Percentiles rank a stretch among this genome's conserved stretches.
Evolutionary conservation across 2,797 vertebrate species (phyloP).

Genomic region (Cottoperca gobio): DNA sequence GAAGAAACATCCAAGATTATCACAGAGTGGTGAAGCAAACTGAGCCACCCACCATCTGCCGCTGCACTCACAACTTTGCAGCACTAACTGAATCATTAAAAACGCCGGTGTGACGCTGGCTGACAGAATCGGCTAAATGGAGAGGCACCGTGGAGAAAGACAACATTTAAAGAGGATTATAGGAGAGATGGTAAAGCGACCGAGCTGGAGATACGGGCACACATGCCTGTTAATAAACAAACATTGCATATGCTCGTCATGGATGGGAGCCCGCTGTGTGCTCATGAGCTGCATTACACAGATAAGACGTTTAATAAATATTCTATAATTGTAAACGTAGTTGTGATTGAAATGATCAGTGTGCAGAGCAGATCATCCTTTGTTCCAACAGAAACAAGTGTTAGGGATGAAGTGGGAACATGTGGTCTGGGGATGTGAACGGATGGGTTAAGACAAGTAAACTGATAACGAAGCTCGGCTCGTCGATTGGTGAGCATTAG

Average conservation of each 20-base stretch:
- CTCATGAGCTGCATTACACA: slow-evolving; percentile 52
- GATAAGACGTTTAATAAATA: slow-evolving; percentile 61
- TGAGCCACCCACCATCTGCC: slow-evolving; percentile 63
- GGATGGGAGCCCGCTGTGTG: slow-evolving; percentile 40
- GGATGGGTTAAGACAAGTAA: slow-evolving; percentile 25
- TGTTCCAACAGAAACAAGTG: slow-evolving; percentile 24
- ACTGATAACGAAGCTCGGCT: slow-evolving; percentile 21
- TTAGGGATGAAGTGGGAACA: slow-evolving; percentile 30
- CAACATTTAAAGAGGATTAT: slow-evolving; percentile 74
- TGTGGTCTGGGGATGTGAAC: slow-evolving; percentile 28
- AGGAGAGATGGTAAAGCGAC: slow-evolving; percentile 61
- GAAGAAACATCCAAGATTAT: slow-evolving; percentile 57
- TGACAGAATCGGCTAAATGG: slow-evolving; percentile 53
- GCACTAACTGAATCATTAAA: slow-evolving; percentile 67
- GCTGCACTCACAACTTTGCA: slow-evolving; percentile 54
- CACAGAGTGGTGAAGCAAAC: slow-evolving; percentile 45
- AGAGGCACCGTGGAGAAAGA: slow-evolving; percentile 61
- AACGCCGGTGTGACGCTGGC: slow-evolving; percentile 39
- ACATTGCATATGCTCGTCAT: slow-evolving; percentile 40
- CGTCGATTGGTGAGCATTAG: slow-evolving; percentile 26
- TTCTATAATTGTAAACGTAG: slow-evolving; percentile 60
- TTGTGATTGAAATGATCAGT: slow-evolving; percentile 50
- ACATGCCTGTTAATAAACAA: slow-evolving; percentile 63
- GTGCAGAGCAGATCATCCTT: slow-evolving; percentile 39
- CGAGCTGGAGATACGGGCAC: slow-evolving; percentile 44